Evolutionary conservation across 2,888 invertebrate species (phyloP), one percentile per base, ranked within the genome.

Genomic region (Drosophila atripex): DNA sequence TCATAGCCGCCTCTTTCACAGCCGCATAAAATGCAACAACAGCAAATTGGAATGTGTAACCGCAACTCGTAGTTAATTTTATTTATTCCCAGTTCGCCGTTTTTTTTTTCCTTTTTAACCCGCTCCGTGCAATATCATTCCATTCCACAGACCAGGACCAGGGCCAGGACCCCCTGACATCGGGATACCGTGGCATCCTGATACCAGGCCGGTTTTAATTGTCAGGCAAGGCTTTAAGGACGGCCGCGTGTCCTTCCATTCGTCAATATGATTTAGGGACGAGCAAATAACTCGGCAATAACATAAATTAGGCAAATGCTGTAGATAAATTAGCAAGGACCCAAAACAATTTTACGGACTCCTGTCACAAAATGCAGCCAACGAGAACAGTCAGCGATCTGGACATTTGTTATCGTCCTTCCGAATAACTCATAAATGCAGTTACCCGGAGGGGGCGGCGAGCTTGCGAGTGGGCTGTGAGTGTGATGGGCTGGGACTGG

Each of bases 11-110:
- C 77, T 86, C 75, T 82, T 83, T 88, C 84, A 84, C 88, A 84
- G 82, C 75, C 88, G 88, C 87, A 88, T 83, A 86, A 83, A 83
- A 86, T 83, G 82, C 85, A 88, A 73, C 83, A 88, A 88, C 85
- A 88, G 88, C 88, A 85, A 85, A 85, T 87, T 85, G 85, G 83
- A 82, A 87, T 85, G 88, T 85, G 84, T 72, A 83, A 88, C 83
- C 83, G 80, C 83, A 83, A 65, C 87, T 86, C 76, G 88, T 75
- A 78, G 88, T 85, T 85, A 88, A 88, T 84, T 84, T 88, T 84
- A 87, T 84, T 88, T 84, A 87, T 88, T 85, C 71, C 46, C 77
- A 60, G 60, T 54, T 60, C 18, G 21, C 18, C 11, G 14, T 41
- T 49, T 54, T 32, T 39, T 9, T 4, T 46, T 21, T n/a, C 45